Evolutionary conservation across 1,140 invertebrate species (phyloP), one percentile per base, ranked within the genome.

Genomic region (Caerostris darwini): DNA sequence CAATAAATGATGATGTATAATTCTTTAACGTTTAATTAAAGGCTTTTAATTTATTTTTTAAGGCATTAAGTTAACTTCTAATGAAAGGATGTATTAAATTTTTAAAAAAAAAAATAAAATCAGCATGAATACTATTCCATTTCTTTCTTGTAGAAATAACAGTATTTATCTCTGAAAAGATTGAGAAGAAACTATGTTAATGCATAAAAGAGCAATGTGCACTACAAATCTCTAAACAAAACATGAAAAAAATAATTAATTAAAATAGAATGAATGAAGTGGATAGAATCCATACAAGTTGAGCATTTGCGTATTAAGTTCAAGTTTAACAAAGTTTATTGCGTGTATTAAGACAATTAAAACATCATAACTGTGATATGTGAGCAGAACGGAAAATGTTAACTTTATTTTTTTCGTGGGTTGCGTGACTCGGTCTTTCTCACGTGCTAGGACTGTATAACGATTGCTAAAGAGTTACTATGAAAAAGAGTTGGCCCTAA

Each of bases 381-480:
- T 69, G 50, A 6, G 50, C 14, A 14, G 61, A 69, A 50, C 61
- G 87, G 87, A 64, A 71, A 61, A 87, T 17, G 34, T n/a, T 82
- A 59, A 58, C n/a, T 59, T 50, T 88, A 54, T 59, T 88, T 57
- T 59, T 54, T 57, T 14, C 17, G 8, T 14, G 67, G 8, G 12
- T 83, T 17, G 34, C 81, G 90, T 92, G 90, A 91, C 77, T 81
- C 14, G 34, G 19, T 54, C 54, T 12, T 59, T 19, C n/a, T 92
- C 59, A 69, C 90, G 90, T 92, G 90, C n/a, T 19, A 56, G 50
- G 90, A 57, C 67, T 92, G 53, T 81, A 34, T 61, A 85, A 92
- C 50, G 81, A 19, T 14, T 4, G 7, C 58, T 17, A 34, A 91
- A 64, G 61, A 64, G 61, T 64, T 64, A 64, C 34, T 34, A 34